phyloP scores from a whole-genome alignment of 2,797 vertebrate species.

The Cirrhinus molitorella region DNA sequence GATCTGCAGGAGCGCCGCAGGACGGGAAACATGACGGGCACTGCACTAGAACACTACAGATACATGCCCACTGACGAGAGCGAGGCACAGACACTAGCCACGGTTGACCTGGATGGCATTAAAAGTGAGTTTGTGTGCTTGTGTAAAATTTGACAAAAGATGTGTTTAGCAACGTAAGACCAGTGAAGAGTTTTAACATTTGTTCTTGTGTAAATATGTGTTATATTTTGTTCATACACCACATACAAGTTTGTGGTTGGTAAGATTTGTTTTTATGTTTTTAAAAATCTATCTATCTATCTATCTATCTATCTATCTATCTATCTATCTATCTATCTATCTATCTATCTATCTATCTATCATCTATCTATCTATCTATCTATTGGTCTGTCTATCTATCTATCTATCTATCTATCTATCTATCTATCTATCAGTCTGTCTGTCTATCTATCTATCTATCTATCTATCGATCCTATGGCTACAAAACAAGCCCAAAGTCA shows the following conservation, averaged over 20 bases:
- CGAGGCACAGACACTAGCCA: constrained; percentile 83
- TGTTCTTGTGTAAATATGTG: background rate
- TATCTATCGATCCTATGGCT: too few relatives aligned
- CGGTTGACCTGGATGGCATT: constrained; percentile 88
- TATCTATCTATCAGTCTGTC: too few relatives aligned
- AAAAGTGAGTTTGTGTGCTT: constrained; percentile 82
- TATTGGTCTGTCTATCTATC: too few relatives aligned
- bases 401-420: too few relatives aligned
- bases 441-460: too few relatives aligned
- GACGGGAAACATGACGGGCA: constrained; percentile 84
- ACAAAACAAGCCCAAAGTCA: too few relatives aligned
- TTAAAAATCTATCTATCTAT: too few relatives aligned
- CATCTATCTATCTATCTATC: too few relatives aligned
- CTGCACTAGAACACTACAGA: constrained; percentile 74
- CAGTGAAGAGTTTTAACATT: background rate
- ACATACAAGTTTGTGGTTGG: background rate
- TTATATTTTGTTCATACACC: background rate
- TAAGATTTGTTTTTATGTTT: background rate
- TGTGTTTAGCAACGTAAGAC: background rate
- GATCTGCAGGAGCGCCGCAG: constrained; percentile 84
- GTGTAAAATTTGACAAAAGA: background rate
- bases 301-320: too few relatives aligned
- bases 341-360: too few relatives aligned
- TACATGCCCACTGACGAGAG: constrained; percentile 83
- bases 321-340: too few relatives aligned